Conservation (phyloP, 2,113 vertebrate species). For the Vireo altiloquus region DNA sequence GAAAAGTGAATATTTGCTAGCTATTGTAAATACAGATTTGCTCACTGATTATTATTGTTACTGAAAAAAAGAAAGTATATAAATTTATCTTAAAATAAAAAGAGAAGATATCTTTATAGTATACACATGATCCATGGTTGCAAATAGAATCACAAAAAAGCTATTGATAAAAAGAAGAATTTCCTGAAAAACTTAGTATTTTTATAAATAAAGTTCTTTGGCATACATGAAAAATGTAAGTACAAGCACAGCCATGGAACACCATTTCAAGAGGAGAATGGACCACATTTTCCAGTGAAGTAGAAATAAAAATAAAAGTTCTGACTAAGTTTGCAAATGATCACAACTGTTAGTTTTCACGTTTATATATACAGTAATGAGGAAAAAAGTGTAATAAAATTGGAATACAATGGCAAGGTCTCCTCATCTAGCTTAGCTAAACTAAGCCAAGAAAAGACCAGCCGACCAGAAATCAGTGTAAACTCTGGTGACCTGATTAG, state of each 20-base stretch:
- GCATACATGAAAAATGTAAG: background rate
- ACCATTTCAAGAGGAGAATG: background rate
- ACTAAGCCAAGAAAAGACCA: background rate
- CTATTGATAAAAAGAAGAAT: background rate
- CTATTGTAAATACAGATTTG: background rate
- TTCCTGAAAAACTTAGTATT: background rate
- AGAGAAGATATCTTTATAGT: background rate
- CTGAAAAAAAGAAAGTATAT: background rate
- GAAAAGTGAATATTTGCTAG: background rate
- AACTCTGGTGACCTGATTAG: background rate
- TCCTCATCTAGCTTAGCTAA: background rate
- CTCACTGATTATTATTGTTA: background rate
- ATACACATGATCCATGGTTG: background rate
- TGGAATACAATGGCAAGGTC: background rate
- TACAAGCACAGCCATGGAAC: background rate
- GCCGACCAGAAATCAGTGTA: background rate
- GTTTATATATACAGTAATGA: background rate
- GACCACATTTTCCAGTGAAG: background rate
- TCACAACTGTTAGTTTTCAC: background rate
- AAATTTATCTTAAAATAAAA: background rate
- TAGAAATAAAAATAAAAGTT: background rate
- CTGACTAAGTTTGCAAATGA: background rate
- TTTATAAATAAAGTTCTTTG: background rate
- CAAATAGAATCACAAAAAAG: background rate
- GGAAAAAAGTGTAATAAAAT: too few species aligned